Base-by-base conservation (phyloP, 1,140 invertebrate genomes). In the Eciton burchellii region DNA sequence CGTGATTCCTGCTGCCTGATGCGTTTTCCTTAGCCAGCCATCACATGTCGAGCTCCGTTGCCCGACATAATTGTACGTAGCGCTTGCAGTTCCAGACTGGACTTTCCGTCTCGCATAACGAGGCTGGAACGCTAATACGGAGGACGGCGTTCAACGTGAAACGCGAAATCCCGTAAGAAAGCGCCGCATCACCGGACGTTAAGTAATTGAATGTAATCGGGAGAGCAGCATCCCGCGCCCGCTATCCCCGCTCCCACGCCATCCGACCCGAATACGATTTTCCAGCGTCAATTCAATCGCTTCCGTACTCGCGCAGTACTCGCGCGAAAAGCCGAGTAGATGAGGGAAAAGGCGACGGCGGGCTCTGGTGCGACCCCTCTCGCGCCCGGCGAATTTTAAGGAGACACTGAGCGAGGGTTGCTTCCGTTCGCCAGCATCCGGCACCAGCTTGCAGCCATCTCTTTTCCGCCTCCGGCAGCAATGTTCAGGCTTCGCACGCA, bases 181-280 rank as follows among this genome's bases (percentile, higher is more conserved):
- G 41, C 29, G 16, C 9, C 16, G 21, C 35, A 16, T 1, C 11
- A 8, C 49, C 35, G 35, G 49, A 79, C 84, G 82, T 86, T 90
- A 91, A 90, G 91, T 91, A 90, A 91, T 92, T 88, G 91, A 90
- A 90, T 91, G 85, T 85, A 89, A 90, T 90, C 74, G 84, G 65
- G 60, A 88, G 87, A 74, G 76, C 86, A 88, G n/a, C n/a, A n/a
- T n/a, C n/a, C 83, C 68, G 52, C 68, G 63, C 54, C 56, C 45
- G 19, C 35, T 83, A 47, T 56, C 43, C 52, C 35, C 16, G 24
- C 19, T 47, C 41, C 3, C 41, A 19, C 26, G 16, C 35, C 57
- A 19, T n/a, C 2, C 35, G 6, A 3, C 35, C 11, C 54, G 56
- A 81, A 81, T 60, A 73, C 77, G 68, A 57, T 62, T 85, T 68